These are phyloP conservation scores for Pseudomugil gertrudae DNA, from an alignment of 2,797 vertebrate species.

Conservation along the genomic window DNA sequence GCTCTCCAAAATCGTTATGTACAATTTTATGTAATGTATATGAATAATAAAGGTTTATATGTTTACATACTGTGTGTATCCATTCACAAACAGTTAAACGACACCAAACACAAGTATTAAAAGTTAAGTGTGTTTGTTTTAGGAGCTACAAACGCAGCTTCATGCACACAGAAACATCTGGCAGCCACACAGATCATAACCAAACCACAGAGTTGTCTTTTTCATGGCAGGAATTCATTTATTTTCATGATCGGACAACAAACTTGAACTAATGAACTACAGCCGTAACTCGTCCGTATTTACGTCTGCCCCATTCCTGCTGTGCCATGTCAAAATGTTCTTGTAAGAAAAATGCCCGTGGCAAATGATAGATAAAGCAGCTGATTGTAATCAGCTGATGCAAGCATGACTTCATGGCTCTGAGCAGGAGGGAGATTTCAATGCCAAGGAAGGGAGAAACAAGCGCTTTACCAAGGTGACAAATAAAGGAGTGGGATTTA, in stretches of 20 bases:
- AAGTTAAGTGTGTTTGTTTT: background rate
- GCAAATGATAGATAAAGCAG: slow-evolving; percentile 20
- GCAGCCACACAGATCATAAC: background rate
- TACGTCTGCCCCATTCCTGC: slow-evolving; percentile 5
- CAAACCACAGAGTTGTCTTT: background rate
- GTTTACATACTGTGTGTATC: too few species aligned
- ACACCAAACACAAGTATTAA: background rate
- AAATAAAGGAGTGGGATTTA: slow-evolving; percentile 2
- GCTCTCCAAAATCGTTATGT: too few species aligned
- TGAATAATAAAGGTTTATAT: too few species aligned
- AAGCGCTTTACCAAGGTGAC: background rate
- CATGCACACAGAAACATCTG: background rate
- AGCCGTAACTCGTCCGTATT: slow-evolving; percentile 12
- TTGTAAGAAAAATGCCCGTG: slow-evolving; percentile 3
- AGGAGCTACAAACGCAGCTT: background rate
- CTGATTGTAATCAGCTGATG: slow-evolving; percentile 27
- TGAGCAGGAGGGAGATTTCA: slow-evolving; percentile 13
- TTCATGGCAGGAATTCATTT: background rate
- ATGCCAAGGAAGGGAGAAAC: background rate
- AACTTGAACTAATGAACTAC: slow-evolving; percentile 1
- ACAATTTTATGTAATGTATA: too few species aligned
- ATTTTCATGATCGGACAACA: background rate
- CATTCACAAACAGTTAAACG: background rate
- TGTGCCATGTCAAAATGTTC: slow-evolving; percentile 6
- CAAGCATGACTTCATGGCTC: slow-evolving; percentile 25